Base-by-base conservation (phyloP, 1,140 invertebrate species). In the Adelges cooleyi region DNA sequence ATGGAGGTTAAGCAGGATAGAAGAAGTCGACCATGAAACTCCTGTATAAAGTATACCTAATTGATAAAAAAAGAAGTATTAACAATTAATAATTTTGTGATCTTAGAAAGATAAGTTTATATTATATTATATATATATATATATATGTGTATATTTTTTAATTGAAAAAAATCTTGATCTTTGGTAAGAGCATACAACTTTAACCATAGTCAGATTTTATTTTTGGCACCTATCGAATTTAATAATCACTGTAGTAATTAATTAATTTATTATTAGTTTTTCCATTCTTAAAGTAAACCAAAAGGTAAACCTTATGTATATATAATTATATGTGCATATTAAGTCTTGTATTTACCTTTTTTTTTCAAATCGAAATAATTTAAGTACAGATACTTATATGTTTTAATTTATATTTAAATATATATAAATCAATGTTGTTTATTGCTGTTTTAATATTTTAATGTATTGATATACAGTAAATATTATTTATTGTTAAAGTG, bases 1-100 rank as follows among this genome's bases (percentile, higher is more conserved):
- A 68, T 88, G 86, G 86, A 79, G 86, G 69, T 80, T 88, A 68
- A 86, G 86, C 70, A 80, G 85, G 72, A 89, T 88, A 75, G 85
- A 87, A 77, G 86, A 89, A 77, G 81, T 83, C 72, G 86, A 89
- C 73, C 84, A 87, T 71, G 86, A 88, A 75, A 89, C 86, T 71
- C 84, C 85, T 68, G 86, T 89, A 71, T 88, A 81, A 33, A 33
- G 29, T 33, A 6, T 33, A n/a, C n/a, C n/a, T 11, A 33, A 33
- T 33, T 33, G 11, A 33, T 33, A 33, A 87, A 76, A 20, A 52
- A n/a, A 49, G 44, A 20, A 50, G 23, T 46, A 62, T 62, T 44
- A 62, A 44, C 13, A 59, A 27, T 59, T 25, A 59, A 56, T 56
- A 56, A 62, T 62, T 40, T 62, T 62, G 54, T 62, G 54, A 62